Evolutionary conservation across 2,797 vertebrate species (phyloP), one percentile per base, ranked within the genome.

Genomic region (Neomorphus geoffroyi): DNA sequence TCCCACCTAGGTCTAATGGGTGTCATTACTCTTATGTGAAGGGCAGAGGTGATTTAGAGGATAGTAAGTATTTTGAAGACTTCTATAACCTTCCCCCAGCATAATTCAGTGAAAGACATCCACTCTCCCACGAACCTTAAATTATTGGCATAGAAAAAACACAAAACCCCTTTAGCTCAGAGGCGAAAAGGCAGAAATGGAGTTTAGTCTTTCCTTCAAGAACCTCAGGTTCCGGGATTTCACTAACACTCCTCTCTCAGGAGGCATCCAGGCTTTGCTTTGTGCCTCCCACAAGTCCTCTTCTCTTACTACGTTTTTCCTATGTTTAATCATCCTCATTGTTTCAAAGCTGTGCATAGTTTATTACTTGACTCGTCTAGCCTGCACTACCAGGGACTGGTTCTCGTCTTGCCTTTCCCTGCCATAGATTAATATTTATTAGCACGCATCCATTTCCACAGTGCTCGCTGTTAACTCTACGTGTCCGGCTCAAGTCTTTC

Each of bases 381-480:
- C 95, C 94, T 94, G 92, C 71, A 53, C 39, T 86, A 50, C 96
- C 67, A 67, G 91, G 66, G 80, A 53, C 92, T 84, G 80, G 17
- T 93, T 93, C 94, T 86, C 73, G 87, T 91, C 92, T 95, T 95
- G 88, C 67, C 80, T 94, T 96, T 90, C 87, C 78, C 77, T 81
- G 86, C 82, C 83, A 43, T 81, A 81, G 82, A 95, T 95, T 92
- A 96, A 92, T 96, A 88, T 95, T 95, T 91, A 94, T 96, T 93
- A 92, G 77, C 53, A 11, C 22, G 54, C 69, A 86, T 51, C 66
- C 91, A 79, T 77, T 71, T 80, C 86, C 91, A 84, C 74, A 73
- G 8, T 53, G 28, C 70, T 90, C 62, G 46, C 64, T 27, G 4
- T 46, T 84, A 62, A 32, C 60, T 93, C n/a, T 9, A 4, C 24